Conservation (phyloP, 1,140 invertebrate species). For the Laupala kohalensis region DNA sequence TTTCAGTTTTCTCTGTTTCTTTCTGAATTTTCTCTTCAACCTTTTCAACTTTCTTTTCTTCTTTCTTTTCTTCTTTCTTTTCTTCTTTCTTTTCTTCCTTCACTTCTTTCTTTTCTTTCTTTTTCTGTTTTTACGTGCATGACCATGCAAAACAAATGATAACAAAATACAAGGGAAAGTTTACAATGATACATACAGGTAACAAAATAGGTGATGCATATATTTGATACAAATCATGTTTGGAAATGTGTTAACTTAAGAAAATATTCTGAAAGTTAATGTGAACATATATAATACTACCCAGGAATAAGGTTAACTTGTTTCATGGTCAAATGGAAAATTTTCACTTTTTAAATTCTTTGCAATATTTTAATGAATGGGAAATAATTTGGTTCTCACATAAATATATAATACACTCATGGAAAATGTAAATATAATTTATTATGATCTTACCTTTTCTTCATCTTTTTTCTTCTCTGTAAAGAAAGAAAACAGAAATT, state of each 20-base stretch:
- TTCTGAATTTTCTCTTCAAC: constrained; percentile 24
- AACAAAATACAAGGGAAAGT: background rate
- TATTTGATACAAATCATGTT: background rate
- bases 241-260: too few species aligned
- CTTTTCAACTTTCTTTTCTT: constrained; percentile 19
- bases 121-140: constrained; percentile 28
- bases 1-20: constrained; percentile 17
- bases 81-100: constrained; percentile 31
- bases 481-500: constrained; percentile 3
- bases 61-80: constrained; percentile 20
- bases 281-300: too few species aligned
- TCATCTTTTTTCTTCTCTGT: constrained; percentile 20
- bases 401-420: background rate
- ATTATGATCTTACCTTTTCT: constrained; percentile 19
- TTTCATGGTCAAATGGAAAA: background rate
- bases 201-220: background rate
- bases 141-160: constrained; percentile 9
- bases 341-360: background rate
- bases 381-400: background rate
- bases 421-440: background rate
- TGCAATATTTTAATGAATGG: background rate
- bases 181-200: background rate
- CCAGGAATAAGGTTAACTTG: too few species aligned
- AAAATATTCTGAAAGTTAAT: too few species aligned
- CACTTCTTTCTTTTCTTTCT: constrained; percentile 32